These are phyloP conservation scores for Thyatira batis DNA, from an alignment of 2,888 invertebrate genomes.

Conservation along the genomic window DNA sequence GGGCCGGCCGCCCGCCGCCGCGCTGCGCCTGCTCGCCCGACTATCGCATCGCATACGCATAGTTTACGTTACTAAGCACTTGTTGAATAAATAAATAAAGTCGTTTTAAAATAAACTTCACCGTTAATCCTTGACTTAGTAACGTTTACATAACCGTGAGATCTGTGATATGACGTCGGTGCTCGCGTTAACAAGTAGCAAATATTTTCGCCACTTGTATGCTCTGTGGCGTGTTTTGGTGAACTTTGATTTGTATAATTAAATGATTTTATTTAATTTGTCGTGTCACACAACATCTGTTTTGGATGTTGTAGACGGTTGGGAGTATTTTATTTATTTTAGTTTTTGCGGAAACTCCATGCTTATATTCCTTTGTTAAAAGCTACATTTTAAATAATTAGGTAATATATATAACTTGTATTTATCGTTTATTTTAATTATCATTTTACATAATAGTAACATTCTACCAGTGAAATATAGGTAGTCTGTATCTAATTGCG, in stretches of 20 bases:
- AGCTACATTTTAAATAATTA: no score
- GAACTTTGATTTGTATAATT: not conserved
- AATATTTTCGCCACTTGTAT: not conserved
- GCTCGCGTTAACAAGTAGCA: not conserved
- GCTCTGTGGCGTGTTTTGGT: not conserved
- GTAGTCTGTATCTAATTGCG: no score
- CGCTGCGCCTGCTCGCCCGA: conserved; percentile 46
- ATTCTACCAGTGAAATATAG: no score
- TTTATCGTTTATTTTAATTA: no score
- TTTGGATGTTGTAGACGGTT: no score
- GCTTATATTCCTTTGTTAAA: no score
- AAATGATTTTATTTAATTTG: not conserved
- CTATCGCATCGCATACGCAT: conserved; percentile 41
- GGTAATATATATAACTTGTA: no score
- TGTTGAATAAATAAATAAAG: conserved; percentile 78
- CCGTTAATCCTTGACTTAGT: conserved; percentile 73
- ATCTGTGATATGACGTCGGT: conserved; percentile 23
- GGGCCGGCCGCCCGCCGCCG: conserved; percentile 43
- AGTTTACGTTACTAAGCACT: conserved; percentile 78
- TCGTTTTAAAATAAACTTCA: conserved; percentile 74
- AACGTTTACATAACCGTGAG: conserved; percentile 70
- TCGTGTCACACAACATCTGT: not conserved
- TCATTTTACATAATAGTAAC: no score
- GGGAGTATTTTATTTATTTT: no score
- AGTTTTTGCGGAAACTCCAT: no score